These are phyloP conservation scores for Cyrtodaria siliqua DNA, from an alignment of 2,888 invertebrate genomes.

Conservation along the genomic window DNA sequence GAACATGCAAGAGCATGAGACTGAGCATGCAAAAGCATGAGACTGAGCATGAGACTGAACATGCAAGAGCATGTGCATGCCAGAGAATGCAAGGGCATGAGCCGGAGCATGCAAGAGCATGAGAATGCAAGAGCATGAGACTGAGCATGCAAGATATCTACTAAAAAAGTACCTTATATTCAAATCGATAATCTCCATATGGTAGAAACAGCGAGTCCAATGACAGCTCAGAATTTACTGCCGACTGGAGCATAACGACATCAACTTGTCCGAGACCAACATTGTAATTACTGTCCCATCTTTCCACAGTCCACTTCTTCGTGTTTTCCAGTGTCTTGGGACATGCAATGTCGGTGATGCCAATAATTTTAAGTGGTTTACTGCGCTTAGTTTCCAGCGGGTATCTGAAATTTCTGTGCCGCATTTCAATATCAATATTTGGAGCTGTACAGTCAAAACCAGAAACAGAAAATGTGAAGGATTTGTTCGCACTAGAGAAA, in stretches of 20 bases:
- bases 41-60: no score
- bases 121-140: no score
- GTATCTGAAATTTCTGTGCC: constrained; percentile 15
- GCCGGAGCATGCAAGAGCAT: no score
- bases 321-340: constrained; percentile 71
- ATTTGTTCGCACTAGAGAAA: constrained; percentile 23
- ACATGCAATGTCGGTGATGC: constrained; percentile 74
- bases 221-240: constrained; percentile 66
- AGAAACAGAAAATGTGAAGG: constrained; percentile 67
- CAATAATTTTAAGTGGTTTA: constrained; percentile 59
- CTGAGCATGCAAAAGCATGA: no score
- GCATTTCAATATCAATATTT: constrained; percentile 66
- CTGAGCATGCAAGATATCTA: no score
- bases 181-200: no score
- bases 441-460: constrained; percentile 74
- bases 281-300: constrained; percentile 65
- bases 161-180: no score
- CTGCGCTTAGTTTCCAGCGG: constrained; percentile 41
- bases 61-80: no score
- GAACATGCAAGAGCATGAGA: no score
- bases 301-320: constrained; percentile 75
- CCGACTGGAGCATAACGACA: constrained; percentile 34
- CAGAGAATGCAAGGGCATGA: no score
- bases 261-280: constrained; percentile 36
- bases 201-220: constrained; percentile 77